Evolutionary conservation across 2,888 invertebrate genomes (phyloP).

Genomic region (Tyria jacobaeae): DNA sequence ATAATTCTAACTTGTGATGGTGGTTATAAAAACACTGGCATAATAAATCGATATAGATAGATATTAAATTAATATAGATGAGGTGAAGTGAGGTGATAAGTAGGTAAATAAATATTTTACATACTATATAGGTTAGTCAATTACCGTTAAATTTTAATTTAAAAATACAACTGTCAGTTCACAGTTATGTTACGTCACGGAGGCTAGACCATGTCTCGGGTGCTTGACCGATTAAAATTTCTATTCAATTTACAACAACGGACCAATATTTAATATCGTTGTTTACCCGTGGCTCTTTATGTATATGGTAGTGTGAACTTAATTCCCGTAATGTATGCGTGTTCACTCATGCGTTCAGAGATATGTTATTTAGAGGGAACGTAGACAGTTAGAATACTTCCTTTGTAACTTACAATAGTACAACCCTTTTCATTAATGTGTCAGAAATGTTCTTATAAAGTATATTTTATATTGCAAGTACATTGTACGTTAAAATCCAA

Average conservation of each 20-base stretch:
- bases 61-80: too few species aligned
- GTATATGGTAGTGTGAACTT: conserved; percentile 30
- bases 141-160: conserved; percentile 30
- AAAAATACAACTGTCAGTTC: conserved; percentile 29
- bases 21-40: background rate
- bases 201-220: conserved; percentile 46
- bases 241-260: conserved; percentile 39
- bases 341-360: conserved; percentile 25
- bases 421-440: too few species aligned
- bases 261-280: background rate
- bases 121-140: background rate
- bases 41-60: background rate
- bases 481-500: background rate
- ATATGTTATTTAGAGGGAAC: conserved; percentile 27
- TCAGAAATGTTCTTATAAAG: background rate
- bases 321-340: conserved; percentile 32
- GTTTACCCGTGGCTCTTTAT: conserved; percentile 33
- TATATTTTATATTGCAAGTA: background rate
- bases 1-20: background rate
- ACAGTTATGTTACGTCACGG: conserved; percentile 50
- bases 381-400: background rate
- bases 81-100: too few species aligned
- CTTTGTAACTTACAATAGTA: background rate
- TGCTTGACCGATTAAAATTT: conserved; percentile 56
- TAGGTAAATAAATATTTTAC: conserved; percentile 7